Base-by-base conservation (phyloP, 2,797 vertebrate species). In the Notolepis coatsorum region DNA sequence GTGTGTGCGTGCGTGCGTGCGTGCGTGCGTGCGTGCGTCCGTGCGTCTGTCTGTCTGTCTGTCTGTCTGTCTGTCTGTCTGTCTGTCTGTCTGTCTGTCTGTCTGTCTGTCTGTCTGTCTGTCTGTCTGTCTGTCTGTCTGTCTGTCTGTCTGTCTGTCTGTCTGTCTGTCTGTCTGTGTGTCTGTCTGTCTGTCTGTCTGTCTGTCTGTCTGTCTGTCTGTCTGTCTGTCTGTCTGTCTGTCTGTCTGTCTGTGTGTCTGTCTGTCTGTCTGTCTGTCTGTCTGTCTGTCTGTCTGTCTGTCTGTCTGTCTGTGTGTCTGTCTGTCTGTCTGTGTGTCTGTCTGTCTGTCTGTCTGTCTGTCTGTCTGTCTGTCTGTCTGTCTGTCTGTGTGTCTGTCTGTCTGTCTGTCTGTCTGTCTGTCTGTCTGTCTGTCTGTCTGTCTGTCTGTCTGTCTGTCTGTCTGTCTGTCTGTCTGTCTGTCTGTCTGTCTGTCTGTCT, bases 21-120 rank as follows among this genome's bases (percentile, higher is more conserved):
- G 45, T 47, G 45, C 24, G 69, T 10, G 12, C 13, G 10, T 55
- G 5, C 23, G 6, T 23, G 25, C 41, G 37, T 27, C 31, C 23
- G 41, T 30, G 50, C 15, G 25, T 49, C 49, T 55, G 59, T 61
- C 62, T 47, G 41, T n/a, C n/a, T n/a, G n/a, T n/a, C n/a, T n/a
- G n/a, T n/a, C n/a, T 38, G 20, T 37, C 17, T 53, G 7, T 20
- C 13, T 8, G 12, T 48, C 2, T 10, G 20, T 8, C 33, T 27
- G 10, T 8, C 13, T 50, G n/a, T 50, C 9, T 6, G 9, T 0
- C 9, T 50, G 4, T 20, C 33, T 38, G 51, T n/a, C n/a, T n/a
- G 37, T 55, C n/a, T 41, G n/a, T 49, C 1, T n/a, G n/a, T n/a
- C n/a, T n/a, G n/a, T n/a, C n/a, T n/a, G n/a, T n/a, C n/a, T n/a